Percentiles rank a stretch among this genome's conserved stretches.
phyloP scores from a whole-genome alignment of 35 echinoderm and acorn worm species.

The Hemicentrotus pulcherrimus region DNA sequence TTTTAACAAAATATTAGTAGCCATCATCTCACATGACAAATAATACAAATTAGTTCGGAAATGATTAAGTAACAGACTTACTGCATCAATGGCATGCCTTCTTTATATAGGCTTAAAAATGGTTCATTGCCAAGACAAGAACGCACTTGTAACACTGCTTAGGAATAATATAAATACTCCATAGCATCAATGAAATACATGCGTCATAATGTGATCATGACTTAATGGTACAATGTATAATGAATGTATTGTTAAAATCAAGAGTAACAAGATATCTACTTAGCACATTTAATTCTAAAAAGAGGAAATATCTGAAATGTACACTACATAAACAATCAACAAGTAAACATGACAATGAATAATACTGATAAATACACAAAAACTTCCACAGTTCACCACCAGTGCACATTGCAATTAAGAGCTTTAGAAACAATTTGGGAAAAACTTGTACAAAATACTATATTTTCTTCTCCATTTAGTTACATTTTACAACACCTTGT shows the following conservation, averaged over 20 bases:
- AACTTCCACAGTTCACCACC: not conserved
- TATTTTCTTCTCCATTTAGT: no score
- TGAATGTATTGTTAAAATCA: not conserved
- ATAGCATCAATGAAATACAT: not conserved
- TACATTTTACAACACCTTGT: no score
- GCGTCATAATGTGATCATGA: not conserved
- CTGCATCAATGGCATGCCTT: not conserved
- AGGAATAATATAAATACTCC: not conserved
- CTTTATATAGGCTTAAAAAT: no score
- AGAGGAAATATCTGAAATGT: not conserved
- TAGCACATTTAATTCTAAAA: not conserved
- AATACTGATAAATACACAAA: not conserved
- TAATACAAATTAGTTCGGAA: not conserved
- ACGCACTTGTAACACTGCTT: not conserved
- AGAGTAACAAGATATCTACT: not conserved
- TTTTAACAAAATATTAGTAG: no score
- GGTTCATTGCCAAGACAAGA: no score
- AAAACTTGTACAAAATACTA: no score
- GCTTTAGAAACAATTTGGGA: no score
- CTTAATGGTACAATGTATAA: not conserved
- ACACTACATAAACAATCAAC: constrained; percentile 2
- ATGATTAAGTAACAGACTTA: not conserved
- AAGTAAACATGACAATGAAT: not conserved
- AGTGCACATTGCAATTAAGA: no score
- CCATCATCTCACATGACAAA: no score